phyloP scores from a whole-genome alignment of 2,797 vertebrate species.

The Brachyrhaphis roseni region DNA sequence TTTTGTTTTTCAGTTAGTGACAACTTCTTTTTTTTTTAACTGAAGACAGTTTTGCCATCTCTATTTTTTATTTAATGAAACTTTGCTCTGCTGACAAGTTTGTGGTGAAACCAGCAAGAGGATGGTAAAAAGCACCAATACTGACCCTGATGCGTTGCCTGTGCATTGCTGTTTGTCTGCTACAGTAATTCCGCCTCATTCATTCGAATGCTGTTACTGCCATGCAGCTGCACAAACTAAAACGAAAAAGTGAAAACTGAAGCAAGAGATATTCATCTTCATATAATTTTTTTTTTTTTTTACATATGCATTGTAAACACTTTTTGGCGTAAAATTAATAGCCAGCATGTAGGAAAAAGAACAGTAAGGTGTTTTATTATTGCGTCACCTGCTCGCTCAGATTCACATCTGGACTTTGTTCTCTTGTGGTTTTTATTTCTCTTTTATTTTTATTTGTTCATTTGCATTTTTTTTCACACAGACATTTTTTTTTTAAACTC shows the following conservation, averaged over 20 bases:
- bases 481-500: background rate
- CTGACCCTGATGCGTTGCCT: background rate
- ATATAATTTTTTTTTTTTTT: background rate
- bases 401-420: background rate
- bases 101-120: background rate
- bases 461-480: background rate
- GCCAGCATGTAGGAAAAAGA: background rate
- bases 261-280: background rate
- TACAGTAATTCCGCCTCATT: background rate
- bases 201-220: background rate
- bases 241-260: background rate
- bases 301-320: background rate
- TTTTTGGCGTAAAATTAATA: background rate
- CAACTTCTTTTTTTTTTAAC: background rate
- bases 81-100: background rate
- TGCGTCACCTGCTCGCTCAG: background rate
- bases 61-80: background rate
- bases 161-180: background rate
- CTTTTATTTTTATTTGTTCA: background rate
- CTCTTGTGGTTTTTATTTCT: background rate
- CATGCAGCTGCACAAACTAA: background rate
- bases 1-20: background rate
- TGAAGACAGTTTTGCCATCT: background rate
- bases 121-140: background rate
- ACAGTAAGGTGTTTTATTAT: background rate